Evolutionary conservation across 1,140 invertebrate species (phyloP).

Genomic region (Aphaenogaster floridana): DNA sequence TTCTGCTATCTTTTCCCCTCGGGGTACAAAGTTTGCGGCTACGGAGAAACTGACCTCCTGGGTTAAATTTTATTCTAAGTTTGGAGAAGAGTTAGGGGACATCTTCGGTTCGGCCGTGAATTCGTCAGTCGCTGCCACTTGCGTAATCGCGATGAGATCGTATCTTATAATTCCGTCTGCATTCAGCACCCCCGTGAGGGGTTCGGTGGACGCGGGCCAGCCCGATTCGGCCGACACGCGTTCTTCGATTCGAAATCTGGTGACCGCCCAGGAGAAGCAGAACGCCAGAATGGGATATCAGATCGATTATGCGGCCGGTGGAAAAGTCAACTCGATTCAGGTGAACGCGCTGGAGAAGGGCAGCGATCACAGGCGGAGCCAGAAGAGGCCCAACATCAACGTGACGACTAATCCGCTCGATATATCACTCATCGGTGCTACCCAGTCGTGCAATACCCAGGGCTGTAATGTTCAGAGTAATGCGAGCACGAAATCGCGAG

Average conservation of each 20-base stretch:
- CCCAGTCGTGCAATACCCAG: conserved; percentile 69
- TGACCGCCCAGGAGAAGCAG: conserved; percentile 77
- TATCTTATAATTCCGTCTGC: neutral
- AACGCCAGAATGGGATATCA: conserved; percentile 65
- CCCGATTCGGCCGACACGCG: conserved; percentile 81
- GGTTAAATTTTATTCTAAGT: neutral
- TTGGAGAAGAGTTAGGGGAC: neutral
- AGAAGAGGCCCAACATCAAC: conserved; percentile 87
- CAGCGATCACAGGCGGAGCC: conserved; percentile 65
- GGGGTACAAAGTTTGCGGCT: conserved; percentile 19
- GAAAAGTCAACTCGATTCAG: conserved; percentile 69
- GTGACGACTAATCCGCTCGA: conserved; percentile 90
- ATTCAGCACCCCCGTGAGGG: conserved; percentile 84
- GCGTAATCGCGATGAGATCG: conserved; percentile 7
- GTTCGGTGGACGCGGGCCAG: conserved; percentile 85
- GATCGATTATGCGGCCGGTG: conserved; percentile 19
- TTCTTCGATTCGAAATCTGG: conserved; percentile 76
- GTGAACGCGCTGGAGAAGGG: conserved; percentile 50
- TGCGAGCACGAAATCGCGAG: conserved; percentile 76
- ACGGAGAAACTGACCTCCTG: neutral
- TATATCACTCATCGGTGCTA: conserved; percentile 80
- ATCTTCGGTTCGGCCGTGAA: neutral
- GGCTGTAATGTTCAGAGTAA: conserved; percentile 72
- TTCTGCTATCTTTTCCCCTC: neutral
- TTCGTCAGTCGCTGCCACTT: neutral